Percentiles rank a stretch among this genome's conserved stretches.
These are phyloP conservation scores for Diarsia brunnea DNA, from an alignment of 2,888 invertebrate species.

Conservation along the genomic window DNA sequence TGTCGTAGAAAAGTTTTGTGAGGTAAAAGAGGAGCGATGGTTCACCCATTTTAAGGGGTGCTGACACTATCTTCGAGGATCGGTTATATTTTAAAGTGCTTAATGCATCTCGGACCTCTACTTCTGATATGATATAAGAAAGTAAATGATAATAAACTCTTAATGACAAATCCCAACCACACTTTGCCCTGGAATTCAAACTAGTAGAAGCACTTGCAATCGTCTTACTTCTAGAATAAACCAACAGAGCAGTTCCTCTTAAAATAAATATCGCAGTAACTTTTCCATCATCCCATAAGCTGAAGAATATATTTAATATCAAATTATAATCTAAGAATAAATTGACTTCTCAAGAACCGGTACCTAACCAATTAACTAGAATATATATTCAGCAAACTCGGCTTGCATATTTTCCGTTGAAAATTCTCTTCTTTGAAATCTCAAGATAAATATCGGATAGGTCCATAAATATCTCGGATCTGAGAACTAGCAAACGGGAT, in stretches of 20 bases:
- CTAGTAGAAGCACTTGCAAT: not conserved
- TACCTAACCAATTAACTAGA: slow-evolving; percentile 16
- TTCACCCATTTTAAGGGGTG: too few species aligned
- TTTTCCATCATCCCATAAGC: not conserved
- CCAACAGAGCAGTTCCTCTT: not conserved
- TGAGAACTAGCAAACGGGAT: not conserved
- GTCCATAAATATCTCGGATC: not conserved
- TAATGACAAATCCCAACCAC: not conserved
- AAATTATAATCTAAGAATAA: not conserved
- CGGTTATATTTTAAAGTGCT: too few species aligned
- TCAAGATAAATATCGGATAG: not conserved
- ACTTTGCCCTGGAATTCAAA: not conserved
- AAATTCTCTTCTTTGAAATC: not conserved
- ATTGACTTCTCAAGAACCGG: not conserved
- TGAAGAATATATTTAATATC: not conserved
- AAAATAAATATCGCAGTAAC: slow-evolving; percentile 3
- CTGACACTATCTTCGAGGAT: too few species aligned
- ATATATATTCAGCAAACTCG: not conserved
- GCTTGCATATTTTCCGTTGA: slow-evolving; percentile 13
- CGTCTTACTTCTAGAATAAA: not conserved
- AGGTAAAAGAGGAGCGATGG: too few species aligned
- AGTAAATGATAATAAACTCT: too few species aligned
- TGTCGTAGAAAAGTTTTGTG: too few species aligned
- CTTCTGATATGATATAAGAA: too few species aligned
- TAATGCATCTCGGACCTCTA: too few species aligned